These are phyloP conservation scores for Agrochola lota DNA, from an alignment of 2,888 invertebrate species.

Conservation along the genomic window DNA sequence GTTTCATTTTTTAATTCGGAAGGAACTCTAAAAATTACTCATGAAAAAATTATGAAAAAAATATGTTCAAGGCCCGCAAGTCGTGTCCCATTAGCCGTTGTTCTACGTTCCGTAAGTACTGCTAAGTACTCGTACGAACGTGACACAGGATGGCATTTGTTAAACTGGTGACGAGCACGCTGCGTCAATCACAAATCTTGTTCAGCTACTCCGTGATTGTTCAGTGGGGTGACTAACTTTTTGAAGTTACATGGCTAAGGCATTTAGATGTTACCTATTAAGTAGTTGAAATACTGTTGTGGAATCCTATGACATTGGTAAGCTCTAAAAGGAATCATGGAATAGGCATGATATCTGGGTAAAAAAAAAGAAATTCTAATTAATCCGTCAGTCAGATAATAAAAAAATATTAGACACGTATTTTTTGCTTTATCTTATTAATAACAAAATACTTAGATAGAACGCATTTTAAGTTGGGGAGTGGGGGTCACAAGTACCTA, in stretches of 20 bases:
- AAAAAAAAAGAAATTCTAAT: too few relatives aligned
- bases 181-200: constrained; percentile 60
- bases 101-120: neutral
- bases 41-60: neutral
- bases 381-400: too few relatives aligned
- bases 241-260: neutral
- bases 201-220: constrained; percentile 42
- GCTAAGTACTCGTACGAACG: constrained; percentile 14
- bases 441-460: too few relatives aligned
- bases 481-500: too few relatives aligned
- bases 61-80: neutral
- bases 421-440: too few relatives aligned
- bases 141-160: constrained; percentile 61
- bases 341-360: too few relatives aligned
- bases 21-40: too few relatives aligned
- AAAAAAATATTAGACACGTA: too few relatives aligned
- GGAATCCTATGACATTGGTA: too few relatives aligned
- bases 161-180: constrained; percentile 43
- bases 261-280: neutral
- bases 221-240: constrained; percentile 47
- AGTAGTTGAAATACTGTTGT: neutral
- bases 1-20: too few relatives aligned
- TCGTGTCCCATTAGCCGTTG: neutral
- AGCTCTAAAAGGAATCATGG: neutral
- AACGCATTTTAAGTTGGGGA: too few relatives aligned